A percentile compares a stretch with the other conserved stretches of the same genome.
These are phyloP conservation scores for Daubentonia madagascariensis DNA, from an alignment of 2,113 vertebrate genomes.

Conservation along the genomic window DNA sequence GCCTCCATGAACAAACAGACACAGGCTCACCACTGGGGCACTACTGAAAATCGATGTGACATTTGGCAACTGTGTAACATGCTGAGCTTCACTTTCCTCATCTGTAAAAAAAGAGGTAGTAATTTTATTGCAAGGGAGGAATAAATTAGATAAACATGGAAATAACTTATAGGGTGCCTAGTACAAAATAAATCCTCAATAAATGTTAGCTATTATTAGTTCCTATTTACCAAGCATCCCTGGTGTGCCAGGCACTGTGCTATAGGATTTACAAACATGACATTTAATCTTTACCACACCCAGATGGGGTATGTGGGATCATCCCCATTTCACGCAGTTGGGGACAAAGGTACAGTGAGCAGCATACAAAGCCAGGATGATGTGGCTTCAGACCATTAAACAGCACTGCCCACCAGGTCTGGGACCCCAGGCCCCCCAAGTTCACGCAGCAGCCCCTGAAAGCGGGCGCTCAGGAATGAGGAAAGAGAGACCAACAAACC, in stretches of 20 bases:
- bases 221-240: neutral
- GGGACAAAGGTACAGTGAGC: rapidly evolving
- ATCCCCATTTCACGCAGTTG: neutral
- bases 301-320: rapidly evolving
- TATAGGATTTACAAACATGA: neutral
- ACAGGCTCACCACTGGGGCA: neutral
- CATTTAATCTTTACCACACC: no score
- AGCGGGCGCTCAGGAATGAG: neutral
- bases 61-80: neutral
- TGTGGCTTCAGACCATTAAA: neutral
- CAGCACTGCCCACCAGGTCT: neutral
- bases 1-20: neutral
- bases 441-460: neutral
- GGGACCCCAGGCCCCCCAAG: neutral
- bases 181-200: neutral
- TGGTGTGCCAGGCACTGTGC: neutral
- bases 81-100: neutral
- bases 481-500: neutral
- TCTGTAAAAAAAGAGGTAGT: neutral
- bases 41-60: neutral
- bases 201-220: neutral
- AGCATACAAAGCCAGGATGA: neutral
- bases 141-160: neutral
- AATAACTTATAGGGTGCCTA: neutral
- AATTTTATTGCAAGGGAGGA: neutral